A percentile compares a stretch with the other conserved stretches of the same genome.
These are phyloP conservation scores for Sminthurides bifidus DNA, from an alignment of 1,140 invertebrate species.

Conservation along the genomic window DNA sequence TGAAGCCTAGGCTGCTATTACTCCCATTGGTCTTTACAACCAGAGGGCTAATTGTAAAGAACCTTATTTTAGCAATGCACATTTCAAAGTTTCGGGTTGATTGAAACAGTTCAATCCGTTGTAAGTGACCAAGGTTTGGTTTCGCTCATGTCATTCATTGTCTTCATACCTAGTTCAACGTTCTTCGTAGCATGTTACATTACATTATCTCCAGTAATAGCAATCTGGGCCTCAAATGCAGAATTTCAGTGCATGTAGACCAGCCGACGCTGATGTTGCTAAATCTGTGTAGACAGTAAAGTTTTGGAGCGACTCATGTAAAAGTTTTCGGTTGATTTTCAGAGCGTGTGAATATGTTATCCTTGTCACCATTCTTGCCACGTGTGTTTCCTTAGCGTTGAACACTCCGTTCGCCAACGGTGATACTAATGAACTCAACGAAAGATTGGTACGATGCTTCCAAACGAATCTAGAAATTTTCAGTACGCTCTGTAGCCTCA, in stretches of 20 bases:
- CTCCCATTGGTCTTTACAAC: background rate
- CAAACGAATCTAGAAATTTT: background rate
- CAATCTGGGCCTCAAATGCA: background rate
- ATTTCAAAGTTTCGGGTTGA: too few species aligned
- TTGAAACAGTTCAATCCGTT: too few species aligned
- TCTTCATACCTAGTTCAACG: too few species aligned
- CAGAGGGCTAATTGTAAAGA: background rate
- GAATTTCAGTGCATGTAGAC: too few species aligned
- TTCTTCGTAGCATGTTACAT: too few species aligned
- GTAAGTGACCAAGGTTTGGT: too few species aligned
- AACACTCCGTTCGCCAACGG: slow-evolving; percentile 88
- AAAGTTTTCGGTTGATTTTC: slow-evolving; percentile 45
- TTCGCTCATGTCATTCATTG: too few species aligned
- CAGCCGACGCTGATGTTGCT: background rate
- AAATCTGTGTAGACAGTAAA: background rate
- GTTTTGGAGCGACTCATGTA: slow-evolving; percentile 11
- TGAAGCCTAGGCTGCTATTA: background rate
- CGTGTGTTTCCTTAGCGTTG: slow-evolving; percentile 70
- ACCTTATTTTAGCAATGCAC: too few species aligned
- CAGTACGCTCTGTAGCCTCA: background rate
- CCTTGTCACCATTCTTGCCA: slow-evolving; percentile 96
- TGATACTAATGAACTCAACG: slow-evolving; percentile 91
- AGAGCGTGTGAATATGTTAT: slow-evolving; percentile 99
- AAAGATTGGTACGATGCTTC: slow-evolving; percentile 67
- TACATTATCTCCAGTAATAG: background rate